Conservation (phyloP, 2,888 invertebrate genomes). For the Cephus pygmeus region DNA sequence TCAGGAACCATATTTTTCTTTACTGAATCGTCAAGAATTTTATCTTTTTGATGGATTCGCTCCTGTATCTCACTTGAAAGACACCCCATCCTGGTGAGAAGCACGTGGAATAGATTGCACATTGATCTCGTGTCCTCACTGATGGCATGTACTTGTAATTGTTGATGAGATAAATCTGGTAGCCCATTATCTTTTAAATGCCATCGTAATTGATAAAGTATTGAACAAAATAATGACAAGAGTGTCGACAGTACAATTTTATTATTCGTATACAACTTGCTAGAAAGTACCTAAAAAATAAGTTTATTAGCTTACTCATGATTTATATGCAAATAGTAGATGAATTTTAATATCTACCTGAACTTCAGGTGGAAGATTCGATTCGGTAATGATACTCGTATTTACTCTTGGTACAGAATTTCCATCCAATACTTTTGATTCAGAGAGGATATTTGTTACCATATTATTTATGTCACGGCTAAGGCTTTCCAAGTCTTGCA, state of each 20-base stretch:
- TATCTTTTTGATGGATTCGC: slow-evolving; percentile 7
- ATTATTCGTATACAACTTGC: slow-evolving; percentile 43
- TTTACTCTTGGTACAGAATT: slow-evolving; percentile 40
- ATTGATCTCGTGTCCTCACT: slow-evolving; percentile 42
- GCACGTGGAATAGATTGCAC: slow-evolving; percentile 33
- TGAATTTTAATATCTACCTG: slow-evolving; percentile 38
- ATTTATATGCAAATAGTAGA: not conserved
- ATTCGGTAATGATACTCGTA: slow-evolving; percentile 37
- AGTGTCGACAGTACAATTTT: slow-evolving; percentile 47
- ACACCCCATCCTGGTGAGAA: slow-evolving; percentile 28
- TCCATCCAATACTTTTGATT: slow-evolving; percentile 43
- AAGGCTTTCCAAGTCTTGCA: slow-evolving; percentile 35
- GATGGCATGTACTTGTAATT: slow-evolving; percentile 46
- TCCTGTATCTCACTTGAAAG: slow-evolving; percentile 22
- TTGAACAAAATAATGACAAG: slow-evolving; percentile 36
- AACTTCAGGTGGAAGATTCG: slow-evolving; percentile 41
- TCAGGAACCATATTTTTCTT: slow-evolving; percentile 21
- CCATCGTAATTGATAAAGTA: slow-evolving; percentile 37
- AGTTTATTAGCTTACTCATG: not conserved
- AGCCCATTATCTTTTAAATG: slow-evolving; percentile 28
- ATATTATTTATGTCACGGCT: slow-evolving; percentile 37
- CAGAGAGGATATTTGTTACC: slow-evolving; percentile 36
- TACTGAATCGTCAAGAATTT: not conserved
- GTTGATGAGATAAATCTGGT: slow-evolving; percentile 39
- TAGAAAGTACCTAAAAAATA: slow-evolving; percentile 38